Conservation (phyloP, 2,797 vertebrate genomes). For the Somateria mollissima region DNA sequence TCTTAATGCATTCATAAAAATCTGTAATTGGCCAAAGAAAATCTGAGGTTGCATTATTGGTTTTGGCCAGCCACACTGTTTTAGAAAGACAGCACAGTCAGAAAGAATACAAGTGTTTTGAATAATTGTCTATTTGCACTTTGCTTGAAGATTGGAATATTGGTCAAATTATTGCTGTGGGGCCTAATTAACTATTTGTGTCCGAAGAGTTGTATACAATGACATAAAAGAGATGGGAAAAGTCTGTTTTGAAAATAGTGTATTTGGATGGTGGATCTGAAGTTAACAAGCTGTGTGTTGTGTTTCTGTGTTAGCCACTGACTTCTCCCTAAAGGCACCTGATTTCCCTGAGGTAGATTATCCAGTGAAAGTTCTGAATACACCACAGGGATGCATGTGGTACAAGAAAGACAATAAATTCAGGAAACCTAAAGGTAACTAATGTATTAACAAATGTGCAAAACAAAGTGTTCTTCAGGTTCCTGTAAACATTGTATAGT, state of each 20-base stretch:
- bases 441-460: not conserved
- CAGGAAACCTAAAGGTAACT: conserved; percentile 89
- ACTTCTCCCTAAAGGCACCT: conserved; percentile 83
- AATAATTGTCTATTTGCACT: not conserved
- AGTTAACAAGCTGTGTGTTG: not conserved
- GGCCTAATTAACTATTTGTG: not conserved
- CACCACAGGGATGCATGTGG: conserved; percentile 83
- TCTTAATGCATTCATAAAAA: not conserved
- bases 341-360: conserved; percentile 82
- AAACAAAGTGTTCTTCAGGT: not conserved
- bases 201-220: not conserved
- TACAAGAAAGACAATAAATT: conserved; percentile 92
- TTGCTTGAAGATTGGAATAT: not conserved
- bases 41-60: not conserved
- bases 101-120: not conserved
- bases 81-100: not conserved
- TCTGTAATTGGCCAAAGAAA: not conserved
- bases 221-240: not conserved
- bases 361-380: conserved; percentile 80
- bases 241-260: not conserved
- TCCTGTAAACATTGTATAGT: not conserved
- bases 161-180: not conserved
- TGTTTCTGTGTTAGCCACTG: conserved; percentile 79
- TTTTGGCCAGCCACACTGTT: not conserved
- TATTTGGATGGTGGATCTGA: not conserved